Conservation (phyloP, 1,140 invertebrate species). For the Pseudomyrmex sp. region DNA sequence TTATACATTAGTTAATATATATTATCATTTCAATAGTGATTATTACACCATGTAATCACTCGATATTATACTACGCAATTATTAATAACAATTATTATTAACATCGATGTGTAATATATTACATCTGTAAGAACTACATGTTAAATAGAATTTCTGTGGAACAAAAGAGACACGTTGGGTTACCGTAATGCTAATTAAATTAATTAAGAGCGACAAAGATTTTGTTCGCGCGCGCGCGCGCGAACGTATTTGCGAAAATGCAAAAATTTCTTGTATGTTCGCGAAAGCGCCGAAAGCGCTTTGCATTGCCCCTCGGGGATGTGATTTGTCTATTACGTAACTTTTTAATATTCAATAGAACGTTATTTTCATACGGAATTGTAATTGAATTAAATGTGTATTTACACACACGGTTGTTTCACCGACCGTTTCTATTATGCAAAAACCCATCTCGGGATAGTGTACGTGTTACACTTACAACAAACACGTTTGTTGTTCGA, state of each 20-base stretch:
- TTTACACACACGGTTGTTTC: no score
- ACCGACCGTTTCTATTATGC: no score
- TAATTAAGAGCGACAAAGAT: slow-evolving; percentile 15
- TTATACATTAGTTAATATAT: background rate
- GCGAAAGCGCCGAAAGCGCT: slow-evolving; percentile 3
- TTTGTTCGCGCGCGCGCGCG: no score
- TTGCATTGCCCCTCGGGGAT: background rate
- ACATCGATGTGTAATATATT: background rate
- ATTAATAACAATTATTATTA: slow-evolving; percentile 18
- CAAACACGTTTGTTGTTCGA: background rate
- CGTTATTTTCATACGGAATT: background rate
- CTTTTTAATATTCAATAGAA: slow-evolving; percentile 7
- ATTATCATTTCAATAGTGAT: slow-evolving; percentile 12
- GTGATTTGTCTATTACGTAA: slow-evolving; percentile 27
- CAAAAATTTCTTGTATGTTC: slow-evolving; percentile 18
- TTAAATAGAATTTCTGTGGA: background rate
- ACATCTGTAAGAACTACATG: background rate
- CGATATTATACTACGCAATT: slow-evolving; percentile 7
- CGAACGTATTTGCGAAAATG: no score
- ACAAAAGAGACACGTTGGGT: background rate
- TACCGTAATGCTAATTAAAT: slow-evolving; percentile 1
- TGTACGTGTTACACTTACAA: no score
- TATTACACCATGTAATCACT: slow-evolving; percentile 22
- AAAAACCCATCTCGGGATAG: no score
- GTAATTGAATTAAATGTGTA: no score